Evolutionary conservation across 2,113 vertebrate genomes (phyloP).

Genomic region (Phylloscopus trochilus): DNA sequence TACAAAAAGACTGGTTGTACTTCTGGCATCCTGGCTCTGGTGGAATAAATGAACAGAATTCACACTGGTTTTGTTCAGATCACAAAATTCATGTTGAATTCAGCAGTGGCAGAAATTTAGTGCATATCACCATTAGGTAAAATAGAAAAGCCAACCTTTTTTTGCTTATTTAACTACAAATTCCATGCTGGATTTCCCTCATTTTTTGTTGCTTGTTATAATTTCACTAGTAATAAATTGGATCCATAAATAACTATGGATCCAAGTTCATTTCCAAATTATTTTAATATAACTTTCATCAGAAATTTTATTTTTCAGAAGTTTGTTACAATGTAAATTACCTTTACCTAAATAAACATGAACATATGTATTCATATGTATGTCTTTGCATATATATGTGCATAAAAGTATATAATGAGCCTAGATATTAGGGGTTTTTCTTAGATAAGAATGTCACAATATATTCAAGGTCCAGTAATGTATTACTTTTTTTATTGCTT

Average conservation of each 20-base stretch:
- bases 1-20: not conserved
- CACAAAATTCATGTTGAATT: not conserved
- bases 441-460: constrained; percentile 56
- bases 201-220: not conserved
- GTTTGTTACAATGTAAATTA: not conserved
- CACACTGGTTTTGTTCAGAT: not conserved
- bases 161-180: not conserved
- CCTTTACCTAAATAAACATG: not conserved
- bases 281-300: not conserved
- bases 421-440: constrained; percentile 5
- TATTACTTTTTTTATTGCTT: constrained; percentile 83
- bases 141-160: not conserved
- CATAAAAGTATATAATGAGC: not conserved
- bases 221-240: not conserved
- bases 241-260: not conserved
- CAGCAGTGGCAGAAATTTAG: not conserved
- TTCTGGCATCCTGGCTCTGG: not conserved
- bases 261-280: not conserved
- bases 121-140: not conserved
- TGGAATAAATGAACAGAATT: not conserved
- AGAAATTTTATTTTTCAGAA: not conserved
- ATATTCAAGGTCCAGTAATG: constrained; percentile 64
- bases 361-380: not conserved
- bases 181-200: not conserved
- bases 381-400: not conserved